Evolutionary conservation across 2,888 invertebrate genomes (phyloP).

Genomic region (Platerodrilus igneus): DNA sequence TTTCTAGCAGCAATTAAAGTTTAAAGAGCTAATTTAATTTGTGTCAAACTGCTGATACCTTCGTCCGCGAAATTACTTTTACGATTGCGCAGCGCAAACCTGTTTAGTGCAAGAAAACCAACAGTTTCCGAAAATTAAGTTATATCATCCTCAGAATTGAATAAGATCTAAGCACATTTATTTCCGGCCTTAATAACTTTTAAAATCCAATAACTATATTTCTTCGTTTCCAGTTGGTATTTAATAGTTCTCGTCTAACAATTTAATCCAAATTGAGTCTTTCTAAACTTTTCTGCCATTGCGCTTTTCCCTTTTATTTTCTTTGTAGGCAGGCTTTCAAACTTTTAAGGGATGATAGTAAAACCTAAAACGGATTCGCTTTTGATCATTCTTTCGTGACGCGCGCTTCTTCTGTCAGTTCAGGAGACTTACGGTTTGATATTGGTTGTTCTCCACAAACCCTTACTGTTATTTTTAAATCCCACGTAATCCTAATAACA

Average conservation of each 20-base stretch:
- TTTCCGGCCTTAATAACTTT: constrained; percentile 15
- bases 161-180: constrained; percentile 20
- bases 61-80: constrained; percentile 15
- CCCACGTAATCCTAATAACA: no score
- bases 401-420: constrained; percentile 26
- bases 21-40: no score
- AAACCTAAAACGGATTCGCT: constrained; percentile 41
- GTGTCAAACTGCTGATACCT: no score
- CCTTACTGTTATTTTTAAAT: no score
- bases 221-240: constrained; percentile 26
- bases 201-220: constrained; percentile 19
- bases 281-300: constrained; percentile 35
- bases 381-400: constrained; percentile 40
- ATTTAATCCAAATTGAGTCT: constrained; percentile 44
- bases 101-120: constrained; percentile 7
- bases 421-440: constrained; percentile 25
- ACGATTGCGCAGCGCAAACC: constrained; percentile 15
- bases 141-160: constrained; percentile 19
- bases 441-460: no score
- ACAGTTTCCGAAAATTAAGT: constrained; percentile 14
- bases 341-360: constrained; percentile 39
- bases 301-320: constrained; percentile 36
- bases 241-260: constrained; percentile 38
- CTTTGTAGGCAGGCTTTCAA: constrained; percentile 32
- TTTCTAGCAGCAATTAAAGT: no score